Conservation (phyloP, 2,797 vertebrate species). For the Myotis daubentonii region DNA sequence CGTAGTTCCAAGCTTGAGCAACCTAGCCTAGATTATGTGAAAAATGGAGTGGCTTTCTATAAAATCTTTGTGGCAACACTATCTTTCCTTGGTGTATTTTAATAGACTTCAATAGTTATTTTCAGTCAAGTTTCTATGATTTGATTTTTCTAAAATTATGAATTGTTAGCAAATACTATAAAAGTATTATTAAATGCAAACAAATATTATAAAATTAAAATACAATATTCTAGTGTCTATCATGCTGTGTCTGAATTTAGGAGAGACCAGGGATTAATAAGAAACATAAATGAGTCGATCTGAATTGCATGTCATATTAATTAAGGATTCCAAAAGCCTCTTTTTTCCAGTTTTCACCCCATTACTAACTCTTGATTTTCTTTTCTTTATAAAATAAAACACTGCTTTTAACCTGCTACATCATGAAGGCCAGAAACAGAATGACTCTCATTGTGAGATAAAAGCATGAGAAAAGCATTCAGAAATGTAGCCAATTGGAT, state of each 20-base stretch:
- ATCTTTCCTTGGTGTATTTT: not conserved
- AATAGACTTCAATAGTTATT: not conserved
- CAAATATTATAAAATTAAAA: constrained; percentile 39
- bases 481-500: constrained; percentile 18
- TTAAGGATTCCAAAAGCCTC: constrained; percentile 1
- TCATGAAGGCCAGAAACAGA: not conserved
- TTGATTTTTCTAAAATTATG: not conserved
- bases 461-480: not conserved
- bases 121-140: not conserved
- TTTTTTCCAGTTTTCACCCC: not conserved
- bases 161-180: not conserved
- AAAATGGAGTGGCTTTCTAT: not conserved
- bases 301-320: not conserved
- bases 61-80: not conserved
- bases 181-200: not conserved
- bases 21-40: not conserved
- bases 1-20: not conserved
- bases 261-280: not conserved
- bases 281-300: not conserved
- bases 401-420: not conserved
- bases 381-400: not conserved
- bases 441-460: not conserved
- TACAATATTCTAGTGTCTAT: not conserved
- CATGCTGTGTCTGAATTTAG: not conserved
- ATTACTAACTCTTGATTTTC: not conserved